Conservation (phyloP, 2,797 vertebrate genomes). For the Apogon talboti region DNA sequence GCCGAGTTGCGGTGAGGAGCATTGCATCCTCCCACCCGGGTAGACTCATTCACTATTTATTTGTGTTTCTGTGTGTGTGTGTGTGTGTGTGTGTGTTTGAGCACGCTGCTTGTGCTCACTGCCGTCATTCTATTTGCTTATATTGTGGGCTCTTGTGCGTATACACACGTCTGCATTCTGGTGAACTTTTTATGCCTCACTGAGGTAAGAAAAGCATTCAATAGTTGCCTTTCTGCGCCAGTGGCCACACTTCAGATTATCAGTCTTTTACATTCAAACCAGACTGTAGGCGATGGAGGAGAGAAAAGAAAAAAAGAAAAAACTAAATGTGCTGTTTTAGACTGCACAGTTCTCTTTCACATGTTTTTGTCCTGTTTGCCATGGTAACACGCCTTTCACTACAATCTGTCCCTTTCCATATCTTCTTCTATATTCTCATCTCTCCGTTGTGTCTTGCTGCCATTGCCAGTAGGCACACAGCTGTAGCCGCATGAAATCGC, state of each 20-base stretch:
- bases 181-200: constrained; percentile 47
- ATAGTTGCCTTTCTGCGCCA: constrained; percentile 75
- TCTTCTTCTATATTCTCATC: constrained; percentile 43
- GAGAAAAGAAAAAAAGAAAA: constrained; percentile 39
- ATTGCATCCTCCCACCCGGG: constrained; percentile 21
- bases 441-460: constrained; percentile 57
- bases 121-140: constrained; percentile 29
- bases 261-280: constrained; percentile 74
- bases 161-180: constrained; percentile 35
- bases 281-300: constrained; percentile 53
- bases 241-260: constrained; percentile 77
- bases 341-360: constrained; percentile 42
- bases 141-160: constrained; percentile 18
- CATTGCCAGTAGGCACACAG: constrained; percentile 71
- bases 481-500: constrained; percentile 73
- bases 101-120: background rate
- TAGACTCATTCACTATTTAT: constrained; percentile 65
- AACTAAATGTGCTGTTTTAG: constrained; percentile 42
- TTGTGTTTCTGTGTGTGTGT: constrained; percentile 17
- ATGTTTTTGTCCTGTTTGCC: constrained; percentile 47
- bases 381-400: constrained; percentile 58
- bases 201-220: constrained; percentile 63
- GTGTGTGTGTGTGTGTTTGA: constrained; percentile 4
- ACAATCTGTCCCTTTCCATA: constrained; percentile 54
- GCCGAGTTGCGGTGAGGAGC: constrained; percentile 58